A percentile compares a stretch with the other conserved stretches of the same genome.
Evolutionary conservation across 2,888 invertebrate species (phyloP).

Genomic region (Drosophila nr. perissopoda): DNA sequence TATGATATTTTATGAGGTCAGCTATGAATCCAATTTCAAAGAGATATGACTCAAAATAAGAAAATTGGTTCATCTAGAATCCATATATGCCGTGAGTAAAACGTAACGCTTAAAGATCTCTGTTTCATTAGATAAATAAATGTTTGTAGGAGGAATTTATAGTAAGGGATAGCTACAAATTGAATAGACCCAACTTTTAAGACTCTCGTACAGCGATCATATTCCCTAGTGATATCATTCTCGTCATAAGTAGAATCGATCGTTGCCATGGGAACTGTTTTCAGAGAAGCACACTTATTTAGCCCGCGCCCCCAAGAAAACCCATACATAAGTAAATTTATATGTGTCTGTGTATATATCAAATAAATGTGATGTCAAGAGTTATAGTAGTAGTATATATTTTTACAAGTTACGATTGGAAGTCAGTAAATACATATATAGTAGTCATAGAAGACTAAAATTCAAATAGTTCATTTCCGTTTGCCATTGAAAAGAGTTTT

Average conservation of each 20-base stretch:
- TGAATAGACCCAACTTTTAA: background rate
- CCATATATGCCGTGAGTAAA: background rate
- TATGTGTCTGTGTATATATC: background rate
- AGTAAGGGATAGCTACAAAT: background rate
- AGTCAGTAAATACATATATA: conserved; percentile 9
- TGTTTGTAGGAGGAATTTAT: too few relatives aligned
- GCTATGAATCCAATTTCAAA: background rate
- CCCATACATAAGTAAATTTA: background rate
- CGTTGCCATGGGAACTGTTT: background rate
- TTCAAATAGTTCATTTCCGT: conserved; percentile 71
- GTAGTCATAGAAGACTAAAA: conserved; percentile 15
- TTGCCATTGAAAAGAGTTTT: conserved; percentile 69
- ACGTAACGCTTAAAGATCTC: background rate
- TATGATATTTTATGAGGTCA: background rate
- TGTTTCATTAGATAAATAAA: background rate
- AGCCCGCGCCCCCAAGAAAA: background rate
- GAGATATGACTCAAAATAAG: background rate
- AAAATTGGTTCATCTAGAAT: background rate
- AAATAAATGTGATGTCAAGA: conserved; percentile 3
- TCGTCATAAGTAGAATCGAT: background rate
- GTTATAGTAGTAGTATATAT: background rate
- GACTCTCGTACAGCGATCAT: background rate
- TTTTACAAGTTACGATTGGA: conserved; percentile 22
- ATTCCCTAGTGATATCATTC: background rate
- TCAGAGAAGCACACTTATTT: background rate